Evolutionary conservation across 2,113 vertebrate species (phyloP).

Genomic region (Phainopepla nitens): DNA sequence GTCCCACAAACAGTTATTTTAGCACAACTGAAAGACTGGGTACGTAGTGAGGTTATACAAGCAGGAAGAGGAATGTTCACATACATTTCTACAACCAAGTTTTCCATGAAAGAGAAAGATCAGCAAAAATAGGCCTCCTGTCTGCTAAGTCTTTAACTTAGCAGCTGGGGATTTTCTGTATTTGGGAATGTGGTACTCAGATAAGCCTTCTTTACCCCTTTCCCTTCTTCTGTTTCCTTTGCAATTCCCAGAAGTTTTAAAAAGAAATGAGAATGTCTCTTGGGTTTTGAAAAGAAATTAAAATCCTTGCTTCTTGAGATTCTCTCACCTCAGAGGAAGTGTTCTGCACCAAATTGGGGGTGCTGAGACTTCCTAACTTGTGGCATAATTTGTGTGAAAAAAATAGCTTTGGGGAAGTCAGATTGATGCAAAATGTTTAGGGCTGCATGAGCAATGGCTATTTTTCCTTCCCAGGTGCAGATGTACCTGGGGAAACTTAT

Average conservation of each 20-base stretch:
- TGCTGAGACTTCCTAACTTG: neutral
- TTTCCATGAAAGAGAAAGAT: neutral
- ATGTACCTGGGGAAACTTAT: neutral
- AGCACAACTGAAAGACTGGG: neutral
- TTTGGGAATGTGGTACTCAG: neutral
- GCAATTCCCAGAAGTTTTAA: neutral
- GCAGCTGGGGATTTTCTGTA: neutral
- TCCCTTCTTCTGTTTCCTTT: neutral
- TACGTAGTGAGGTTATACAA: accelerated
- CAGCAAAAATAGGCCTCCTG: neutral
- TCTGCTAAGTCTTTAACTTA: neutral
- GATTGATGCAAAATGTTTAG: neutral
- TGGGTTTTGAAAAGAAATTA: neutral
- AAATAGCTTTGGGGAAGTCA: neutral
- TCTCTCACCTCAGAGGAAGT: neutral
- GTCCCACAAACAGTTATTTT: neutral
- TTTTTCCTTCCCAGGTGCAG: neutral
- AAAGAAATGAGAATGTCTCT: neutral
- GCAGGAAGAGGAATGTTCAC: neutral
- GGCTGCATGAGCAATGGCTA: neutral
- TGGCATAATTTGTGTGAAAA: neutral
- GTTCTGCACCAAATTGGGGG: neutral
- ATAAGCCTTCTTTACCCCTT: neutral
- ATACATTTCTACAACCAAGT: neutral
- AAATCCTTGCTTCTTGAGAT: neutral